Evolutionary conservation across 2,888 invertebrate species (phyloP), one percentile per base, ranked within the genome.

Genomic region (Lasioglossum morio): DNA sequence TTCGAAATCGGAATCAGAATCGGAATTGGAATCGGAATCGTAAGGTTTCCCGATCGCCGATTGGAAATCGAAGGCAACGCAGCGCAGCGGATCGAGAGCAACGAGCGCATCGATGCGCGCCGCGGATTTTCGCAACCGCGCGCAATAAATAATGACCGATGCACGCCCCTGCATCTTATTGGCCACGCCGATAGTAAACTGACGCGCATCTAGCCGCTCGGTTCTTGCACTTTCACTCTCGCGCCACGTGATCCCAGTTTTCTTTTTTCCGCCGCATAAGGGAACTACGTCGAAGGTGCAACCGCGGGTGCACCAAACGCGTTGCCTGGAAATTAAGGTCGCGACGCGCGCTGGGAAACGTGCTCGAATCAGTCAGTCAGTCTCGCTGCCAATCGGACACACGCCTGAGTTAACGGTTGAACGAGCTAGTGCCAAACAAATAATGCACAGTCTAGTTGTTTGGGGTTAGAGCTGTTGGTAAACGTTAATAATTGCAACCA

Each of bases 151-250:
- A 88, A 88, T 77, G 77, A 77, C 73, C 79, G 88, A 87, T 82
- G 88, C 81, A 79, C 79, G 66, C 76, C 79, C 83, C 85, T 87
- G 82, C 84, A 82, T 87, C 88, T 87, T 89, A 89, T 89, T 89
- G 89, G 89, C 88, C 88, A 81, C 89, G 88, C 86, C 87, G 74
- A 89, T 89, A 85, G 89, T 87, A 87, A 88, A 87, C 81, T 69
- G 83, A 89, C 89, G 83, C 84, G 89, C 78, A 85, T 89, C 88
- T 69, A 81, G 72, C 84, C 63, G 73, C 72, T 72, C 76, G n/a
- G 82, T 77, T 82, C 79, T 85, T 84, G 73, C 87, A 85, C 90
- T 90, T 90, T 90, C 90, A 90, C 90, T 69, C 34, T 90, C 78
- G 43, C 27, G 81, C 85, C 87, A 88, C 90, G 88, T 89, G 89